Conservation (phyloP, 2,888 invertebrate genomes). For the Volucella bombylans region DNA sequence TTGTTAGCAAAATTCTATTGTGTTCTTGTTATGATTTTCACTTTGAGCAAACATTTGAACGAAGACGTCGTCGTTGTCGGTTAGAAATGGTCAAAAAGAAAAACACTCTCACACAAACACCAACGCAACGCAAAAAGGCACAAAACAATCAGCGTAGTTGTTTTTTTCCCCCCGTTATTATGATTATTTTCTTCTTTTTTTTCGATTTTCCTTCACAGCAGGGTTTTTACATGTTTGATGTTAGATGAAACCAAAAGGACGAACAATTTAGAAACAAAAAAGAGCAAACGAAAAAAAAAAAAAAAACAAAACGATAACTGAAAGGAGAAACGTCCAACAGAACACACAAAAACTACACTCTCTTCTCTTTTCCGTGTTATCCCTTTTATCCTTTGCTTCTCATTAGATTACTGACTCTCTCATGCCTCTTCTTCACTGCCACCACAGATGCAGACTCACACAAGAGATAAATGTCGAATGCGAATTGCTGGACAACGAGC, state of each 20-base stretch:
- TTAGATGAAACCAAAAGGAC: not conserved
- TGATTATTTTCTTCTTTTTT: too few species aligned
- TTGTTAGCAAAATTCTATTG: slow-evolving; percentile 70
- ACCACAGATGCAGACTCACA: slow-evolving; percentile 57
- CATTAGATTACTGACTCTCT: slow-evolving; percentile 65
- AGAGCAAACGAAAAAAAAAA: slow-evolving; percentile 34
- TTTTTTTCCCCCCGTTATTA: slow-evolving; percentile 15
- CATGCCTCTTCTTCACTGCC: slow-evolving; percentile 32
- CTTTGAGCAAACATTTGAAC: slow-evolving; percentile 68
- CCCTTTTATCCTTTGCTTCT: slow-evolving; percentile 70
- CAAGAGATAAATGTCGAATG: slow-evolving; percentile 57
- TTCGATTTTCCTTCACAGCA: slow-evolving; percentile 8
- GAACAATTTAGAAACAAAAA: slow-evolving; percentile 3
- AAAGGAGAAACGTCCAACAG: slow-evolving; percentile 45
- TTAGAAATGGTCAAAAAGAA: slow-evolving; percentile 9
- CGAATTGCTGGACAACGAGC: slow-evolving; percentile 32
- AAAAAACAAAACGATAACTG: slow-evolving; percentile 44
- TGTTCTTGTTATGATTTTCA: slow-evolving; percentile 71
- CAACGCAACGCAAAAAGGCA: slow-evolving; percentile 63
- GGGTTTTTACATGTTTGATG: not conserved
- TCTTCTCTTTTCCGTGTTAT: slow-evolving; percentile 63
- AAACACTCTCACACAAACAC: slow-evolving; percentile 28
- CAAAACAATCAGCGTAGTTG: slow-evolving; percentile 70
- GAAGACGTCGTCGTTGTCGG: slow-evolving; percentile 19
- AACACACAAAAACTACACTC: slow-evolving; percentile 68